Percentiles rank a stretch among this genome's conserved stretches.
Evolutionary conservation across 2,888 invertebrate genomes (phyloP).

Genomic region (Nomada fucata): DNA sequence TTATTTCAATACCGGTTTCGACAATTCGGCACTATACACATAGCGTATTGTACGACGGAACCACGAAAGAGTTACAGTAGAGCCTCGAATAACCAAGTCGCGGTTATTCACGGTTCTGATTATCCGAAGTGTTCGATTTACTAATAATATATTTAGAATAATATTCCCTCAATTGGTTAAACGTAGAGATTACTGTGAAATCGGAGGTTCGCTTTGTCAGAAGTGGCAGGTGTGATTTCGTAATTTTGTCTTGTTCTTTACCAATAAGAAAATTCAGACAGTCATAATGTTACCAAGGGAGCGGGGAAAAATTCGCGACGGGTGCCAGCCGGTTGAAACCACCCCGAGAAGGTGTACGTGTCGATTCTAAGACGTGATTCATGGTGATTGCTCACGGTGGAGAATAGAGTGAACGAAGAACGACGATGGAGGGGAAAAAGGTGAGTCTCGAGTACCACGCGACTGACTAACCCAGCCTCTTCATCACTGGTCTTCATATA

Average conservation of each 20-base stretch:
- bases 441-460: slow-evolving; percentile 45
- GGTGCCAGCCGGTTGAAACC: slow-evolving; percentile 26
- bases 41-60: slow-evolving; percentile 48
- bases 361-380: slow-evolving; percentile 68
- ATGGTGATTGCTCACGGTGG: slow-evolving; percentile 63
- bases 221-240: too few relatives aligned
- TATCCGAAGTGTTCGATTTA: too few relatives aligned
- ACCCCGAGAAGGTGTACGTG: slow-evolving; percentile 38
- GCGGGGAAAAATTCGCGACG: slow-evolving; percentile 24
- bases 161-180: too few relatives aligned
- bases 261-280: not conserved
- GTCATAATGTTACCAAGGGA: slow-evolving; percentile 3
- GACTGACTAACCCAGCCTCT: slow-evolving; percentile 46
- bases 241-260: too few relatives aligned
- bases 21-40: slow-evolving; percentile 48
- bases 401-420: slow-evolving; percentile 43
- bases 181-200: too few relatives aligned
- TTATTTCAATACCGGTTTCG: slow-evolving; percentile 72
- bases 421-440: slow-evolving; percentile 12
- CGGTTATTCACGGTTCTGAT: too few relatives aligned
- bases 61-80: not conserved
- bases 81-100: too few relatives aligned
- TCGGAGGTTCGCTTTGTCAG: too few relatives aligned
- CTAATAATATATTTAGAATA: too few relatives aligned
- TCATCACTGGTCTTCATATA: slow-evolving; percentile 45